Base-by-base conservation (phyloP, 2,888 invertebrate species). In the Calameuta idolon region DNA sequence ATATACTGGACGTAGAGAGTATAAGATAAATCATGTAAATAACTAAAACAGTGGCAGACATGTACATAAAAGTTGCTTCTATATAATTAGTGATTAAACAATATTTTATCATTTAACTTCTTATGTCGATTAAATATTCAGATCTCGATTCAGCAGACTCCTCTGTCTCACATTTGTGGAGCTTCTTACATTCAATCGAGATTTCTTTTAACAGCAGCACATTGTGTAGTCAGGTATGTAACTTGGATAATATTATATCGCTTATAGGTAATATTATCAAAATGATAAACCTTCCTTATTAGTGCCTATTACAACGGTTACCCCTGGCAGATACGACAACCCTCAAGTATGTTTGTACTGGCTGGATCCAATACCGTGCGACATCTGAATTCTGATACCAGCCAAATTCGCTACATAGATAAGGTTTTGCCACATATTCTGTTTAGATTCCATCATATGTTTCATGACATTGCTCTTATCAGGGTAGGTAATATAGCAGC, bases 201-300 rank as follows among this genome's bases (percentile, higher is more conserved):
- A 81, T 90, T 87, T 78, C 81, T 90, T 79, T 80, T 90, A 77
- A 89, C 90, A 23, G 90, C 90, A 69, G 90, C 90, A 37, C 90
- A 90, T 81, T 90, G 90, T 81, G 84, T 90, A 85, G 81, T 89
- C 82, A 87, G 84, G 89, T 89, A 85, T 71, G 35, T 34, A n/a
- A 68, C 23, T 2, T 23, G 55, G 23, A 23, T 23, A 55, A 23
- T 9, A 9, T 55, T 55, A 55, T 55, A 5, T 55, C 5, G 23
- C 9, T 9, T 55, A 23, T 55, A 55, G 55, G 23, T 23, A 55
- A 55, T 55, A 23, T 55, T 55, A 55, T 23, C 55, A 23, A 55
- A 9, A 55, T 23, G 55, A 55, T 55, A 55, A 55, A 23, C 55
- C 55, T 40, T 15, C 15, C 15, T 55, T 9, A 55, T 23, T 55